phyloP scores from a whole-genome alignment of 2,888 invertebrate species.

The Synanthedon myopaeformis region DNA sequence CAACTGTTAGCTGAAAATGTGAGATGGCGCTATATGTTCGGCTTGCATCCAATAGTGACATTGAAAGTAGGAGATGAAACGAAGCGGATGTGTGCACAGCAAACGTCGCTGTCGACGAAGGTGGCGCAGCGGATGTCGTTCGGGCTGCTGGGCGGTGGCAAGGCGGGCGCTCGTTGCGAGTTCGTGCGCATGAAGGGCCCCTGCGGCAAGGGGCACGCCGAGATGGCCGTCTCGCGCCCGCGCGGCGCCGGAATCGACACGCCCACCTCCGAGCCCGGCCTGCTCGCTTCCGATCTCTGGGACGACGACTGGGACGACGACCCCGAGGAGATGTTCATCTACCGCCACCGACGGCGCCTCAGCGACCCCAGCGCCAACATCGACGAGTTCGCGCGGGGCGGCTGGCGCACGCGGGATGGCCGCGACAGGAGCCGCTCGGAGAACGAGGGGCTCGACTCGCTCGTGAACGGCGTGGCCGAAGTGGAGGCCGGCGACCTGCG shows the following conservation, averaged over 20 bases:
- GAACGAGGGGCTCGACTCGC: conserved; percentile 89
- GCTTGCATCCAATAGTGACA: too few species aligned
- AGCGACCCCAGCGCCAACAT: conserved; percentile 95
- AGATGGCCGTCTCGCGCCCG: conserved; percentile 96
- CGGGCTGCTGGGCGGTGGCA: conserved; percentile 83
- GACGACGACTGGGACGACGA: conserved; percentile 91
- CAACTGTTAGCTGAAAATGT: too few species aligned
- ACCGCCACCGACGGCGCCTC: conserved; percentile 84
- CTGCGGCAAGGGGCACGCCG: conserved; percentile 90
- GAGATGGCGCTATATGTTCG: too few species aligned
- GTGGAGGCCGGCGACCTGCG: conserved; percentile 94
- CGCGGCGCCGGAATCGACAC: conserved; percentile 94
- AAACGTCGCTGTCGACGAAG: conserved; percentile 94
- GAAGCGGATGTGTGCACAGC: conserved; percentile 38
- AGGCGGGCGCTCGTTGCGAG: conserved; percentile 91
- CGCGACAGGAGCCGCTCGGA: conserved; percentile 87
- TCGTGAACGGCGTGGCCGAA: conserved; percentile 86
- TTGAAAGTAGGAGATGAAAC: not conserved
- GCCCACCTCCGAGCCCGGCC: conserved; percentile 91
- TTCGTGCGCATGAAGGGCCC: conserved; percentile 99
- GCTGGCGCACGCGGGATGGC: conserved; percentile 79
- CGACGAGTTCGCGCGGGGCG: conserved; percentile 85
- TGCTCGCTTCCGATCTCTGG: conserved; percentile 88
- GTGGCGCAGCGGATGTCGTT: conserved; percentile 97
- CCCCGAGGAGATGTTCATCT: conserved; percentile 85